These are phyloP conservation scores for Eptatretus burgeri DNA, from an alignment of 2,113 vertebrate species.

Conservation along the genomic window DNA sequence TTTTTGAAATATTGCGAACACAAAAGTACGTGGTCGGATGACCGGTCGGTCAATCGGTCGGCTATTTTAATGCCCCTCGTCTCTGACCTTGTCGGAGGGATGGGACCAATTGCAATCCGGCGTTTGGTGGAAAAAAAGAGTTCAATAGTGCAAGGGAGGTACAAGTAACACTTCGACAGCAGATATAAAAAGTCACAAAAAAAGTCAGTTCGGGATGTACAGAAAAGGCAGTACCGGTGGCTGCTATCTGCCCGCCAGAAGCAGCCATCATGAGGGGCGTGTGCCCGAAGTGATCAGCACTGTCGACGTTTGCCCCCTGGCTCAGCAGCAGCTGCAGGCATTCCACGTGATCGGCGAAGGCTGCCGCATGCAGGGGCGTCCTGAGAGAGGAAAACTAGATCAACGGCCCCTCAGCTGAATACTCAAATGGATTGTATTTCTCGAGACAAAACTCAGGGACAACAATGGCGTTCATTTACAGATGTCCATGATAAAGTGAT, in stretches of 20 bases:
- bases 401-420: background rate
- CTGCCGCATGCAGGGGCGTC: conserved; percentile 64
- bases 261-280: conserved; percentile 60
- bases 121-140: too few relatives aligned
- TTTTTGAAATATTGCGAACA: too few relatives aligned
- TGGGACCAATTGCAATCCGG: too few relatives aligned
- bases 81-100: too few relatives aligned
- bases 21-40: too few relatives aligned
- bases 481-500: background rate
- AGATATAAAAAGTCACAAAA: too few relatives aligned
- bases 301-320: conserved; percentile 36
- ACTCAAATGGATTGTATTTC: background rate
- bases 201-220: too few relatives aligned
- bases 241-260: conserved; percentile 27
- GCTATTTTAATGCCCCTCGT: too few relatives aligned
- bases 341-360: conserved; percentile 46
- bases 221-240: conserved; percentile 24
- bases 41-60: too few relatives aligned
- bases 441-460: background rate
- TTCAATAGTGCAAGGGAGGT: too few relatives aligned
- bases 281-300: conserved; percentile 28
- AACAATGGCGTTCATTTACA: background rate
- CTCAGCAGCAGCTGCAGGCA: conserved; percentile 62
- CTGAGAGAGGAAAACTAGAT: conserved; percentile 16
- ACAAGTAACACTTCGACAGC: too few relatives aligned